These are phyloP conservation scores for Takifugu ocellatus DNA, from an alignment of 2,797 vertebrate genomes.

Conservation along the genomic window DNA sequence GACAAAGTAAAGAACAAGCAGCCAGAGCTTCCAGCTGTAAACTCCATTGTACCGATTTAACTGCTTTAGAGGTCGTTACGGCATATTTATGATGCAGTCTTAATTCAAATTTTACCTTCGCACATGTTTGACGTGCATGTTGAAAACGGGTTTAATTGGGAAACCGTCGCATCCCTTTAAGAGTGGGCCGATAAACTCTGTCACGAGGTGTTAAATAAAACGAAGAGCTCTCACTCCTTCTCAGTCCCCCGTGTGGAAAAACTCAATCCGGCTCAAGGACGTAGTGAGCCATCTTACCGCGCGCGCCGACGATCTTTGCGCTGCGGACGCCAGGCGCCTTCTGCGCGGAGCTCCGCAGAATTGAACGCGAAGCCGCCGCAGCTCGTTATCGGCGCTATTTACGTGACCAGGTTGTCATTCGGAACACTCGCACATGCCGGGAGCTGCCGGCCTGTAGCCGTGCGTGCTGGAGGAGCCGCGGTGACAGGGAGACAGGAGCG, in stretches of 20 bases:
- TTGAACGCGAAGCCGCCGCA: background rate
- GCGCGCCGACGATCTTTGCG: constrained; percentile 34
- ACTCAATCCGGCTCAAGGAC: too few relatives aligned
- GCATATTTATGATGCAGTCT: too few relatives aligned
- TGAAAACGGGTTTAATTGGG: background rate
- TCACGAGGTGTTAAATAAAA: constrained; percentile 11
- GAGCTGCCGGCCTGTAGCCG: constrained; percentile 9
- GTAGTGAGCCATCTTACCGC: constrained; percentile 13
- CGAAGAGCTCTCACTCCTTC: constrained; percentile 18
- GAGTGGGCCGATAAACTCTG: constrained; percentile 61
- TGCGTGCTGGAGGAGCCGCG: constrained; percentile 23
- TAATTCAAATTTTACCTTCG: too few relatives aligned
- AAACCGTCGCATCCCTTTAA: constrained; percentile 68
- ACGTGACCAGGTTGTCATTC: too few relatives aligned
- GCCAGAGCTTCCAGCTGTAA: too few relatives aligned
- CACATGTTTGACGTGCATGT: too few relatives aligned
- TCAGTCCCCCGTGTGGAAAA: background rate
- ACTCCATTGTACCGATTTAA: background rate
- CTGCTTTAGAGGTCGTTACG: background rate
- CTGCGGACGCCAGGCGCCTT: constrained; percentile 35
- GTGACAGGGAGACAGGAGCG: constrained; percentile 46
- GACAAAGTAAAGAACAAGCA: constrained; percentile 26
- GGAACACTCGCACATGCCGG: background rate
- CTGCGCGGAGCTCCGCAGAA: constrained; percentile 17
- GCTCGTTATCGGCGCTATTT: background rate